A percentile compares a stretch with the other conserved stretches of the same genome.
These are phyloP conservation scores for Achroia grisella DNA, from an alignment of 1,140 invertebrate species.

Conservation along the genomic window DNA sequence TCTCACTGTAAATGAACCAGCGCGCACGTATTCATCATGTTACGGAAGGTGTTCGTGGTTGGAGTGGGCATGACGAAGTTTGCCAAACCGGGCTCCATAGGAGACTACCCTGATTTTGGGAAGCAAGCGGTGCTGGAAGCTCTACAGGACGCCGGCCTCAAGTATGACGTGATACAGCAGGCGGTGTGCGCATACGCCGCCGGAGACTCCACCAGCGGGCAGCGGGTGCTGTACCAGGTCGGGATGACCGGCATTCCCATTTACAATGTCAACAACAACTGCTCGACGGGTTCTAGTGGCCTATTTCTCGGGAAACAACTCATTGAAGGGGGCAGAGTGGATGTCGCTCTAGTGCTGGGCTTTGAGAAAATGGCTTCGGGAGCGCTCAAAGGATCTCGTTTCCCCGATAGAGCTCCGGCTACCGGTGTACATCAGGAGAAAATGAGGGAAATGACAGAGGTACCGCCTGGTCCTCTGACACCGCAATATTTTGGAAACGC, in stretches of 20 bases:
- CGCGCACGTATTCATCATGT: conserved; percentile 29
- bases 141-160: conserved; percentile 87
- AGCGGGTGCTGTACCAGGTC: conserved; percentile 94
- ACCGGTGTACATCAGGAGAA: conserved; percentile 93
- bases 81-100: conserved; percentile 86
- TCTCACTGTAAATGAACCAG: too few relatives aligned
- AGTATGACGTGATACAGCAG: conserved; percentile 88
- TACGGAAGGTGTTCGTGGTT: conserved; percentile 87
- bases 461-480: conserved; percentile 87
- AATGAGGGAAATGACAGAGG: conserved; percentile 87
- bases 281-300: conserved; percentile 96
- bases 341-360: conserved; percentile 94
- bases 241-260: conserved; percentile 98
- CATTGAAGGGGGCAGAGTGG: conserved; percentile 86
- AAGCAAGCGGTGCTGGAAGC: conserved; percentile 94
- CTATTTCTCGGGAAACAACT: conserved; percentile 93
- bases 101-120: conserved; percentile 96
- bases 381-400: conserved; percentile 85
- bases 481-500: conserved; percentile 98
- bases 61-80: conserved; percentile 97
- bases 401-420: conserved; percentile 92
- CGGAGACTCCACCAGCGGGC: conserved; percentile 97
- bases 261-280: conserved; percentile 99
- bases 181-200: conserved; percentile 96
- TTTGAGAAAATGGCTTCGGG: conserved; percentile 99